These are phyloP conservation scores for Palaemon carinicauda DNA, from an alignment of 1,140 invertebrate genomes.

Conservation along the genomic window DNA sequence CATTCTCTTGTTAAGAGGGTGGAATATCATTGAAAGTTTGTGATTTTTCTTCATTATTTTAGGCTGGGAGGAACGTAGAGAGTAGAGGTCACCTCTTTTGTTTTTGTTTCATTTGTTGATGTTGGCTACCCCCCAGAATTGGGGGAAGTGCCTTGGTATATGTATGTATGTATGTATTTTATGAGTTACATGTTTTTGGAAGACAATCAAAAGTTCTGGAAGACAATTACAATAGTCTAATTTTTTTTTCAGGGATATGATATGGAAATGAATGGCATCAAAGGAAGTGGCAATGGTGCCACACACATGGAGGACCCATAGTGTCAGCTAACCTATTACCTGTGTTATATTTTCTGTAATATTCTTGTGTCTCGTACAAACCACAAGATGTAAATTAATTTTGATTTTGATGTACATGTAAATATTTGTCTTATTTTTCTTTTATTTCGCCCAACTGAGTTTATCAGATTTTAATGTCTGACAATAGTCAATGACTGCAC, in stretches of 20 bases:
- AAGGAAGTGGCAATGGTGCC: conserved; percentile 42
- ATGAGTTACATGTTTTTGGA: too few relatives aligned
- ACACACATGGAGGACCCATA: conserved; percentile 47
- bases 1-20: too few relatives aligned
- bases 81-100: too few relatives aligned
- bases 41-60: too few relatives aligned
- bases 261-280: conserved; percentile 53
- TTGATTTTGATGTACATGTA: conserved; percentile 12
- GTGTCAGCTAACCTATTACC: background rate
- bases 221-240: background rate
- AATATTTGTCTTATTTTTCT: background rate
- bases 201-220: background rate
- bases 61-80: too few relatives aligned
- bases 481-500: background rate
- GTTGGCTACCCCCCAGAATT: too few relatives aligned
- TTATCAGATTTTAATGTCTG: background rate
- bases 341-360: background rate
- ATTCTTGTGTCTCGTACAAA: background rate
- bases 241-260: conserved; percentile 44
- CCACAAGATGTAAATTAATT: conserved; percentile 18
- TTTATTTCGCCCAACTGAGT: background rate
- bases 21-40: too few relatives aligned
- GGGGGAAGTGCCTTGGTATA: too few relatives aligned
- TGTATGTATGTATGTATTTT: too few relatives aligned
- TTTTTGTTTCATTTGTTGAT: too few relatives aligned